Base-by-base conservation (phyloP, 2,888 invertebrate genomes). In the Aleiodes leptofemur region DNA sequence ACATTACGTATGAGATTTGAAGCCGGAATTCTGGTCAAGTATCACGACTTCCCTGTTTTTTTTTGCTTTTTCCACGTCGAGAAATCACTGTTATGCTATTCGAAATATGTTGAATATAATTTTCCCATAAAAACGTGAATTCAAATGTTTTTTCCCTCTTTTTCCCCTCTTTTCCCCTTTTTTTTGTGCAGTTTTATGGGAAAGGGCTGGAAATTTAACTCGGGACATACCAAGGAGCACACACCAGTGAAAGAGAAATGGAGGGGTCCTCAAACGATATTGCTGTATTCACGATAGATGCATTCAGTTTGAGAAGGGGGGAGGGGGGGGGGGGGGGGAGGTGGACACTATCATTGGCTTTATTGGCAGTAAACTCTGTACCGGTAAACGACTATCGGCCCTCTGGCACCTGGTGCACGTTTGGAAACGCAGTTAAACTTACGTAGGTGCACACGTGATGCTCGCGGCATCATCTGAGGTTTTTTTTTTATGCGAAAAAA, bases 351-450 rank as follows among this genome's bases (percentile, higher is more conserved):
- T 84, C 85, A 85, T 85, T 87, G 86, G 84, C 82, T 86, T 86
- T 86, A 86, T 86, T 83, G 86, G 84, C 82, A 83, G 82, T 86
- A 87, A 87, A 86, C 83, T 85, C 84, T 81, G 80, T 82, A 85
- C 82, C 78, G 81, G 79, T 80, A 83, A 84, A 86, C 83, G 83
- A 84, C 83, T 82, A 82, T 82, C 82, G 82, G 76, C 77, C 79
- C 78, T 76, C 79, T 79, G 81, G 83, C 86, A 87, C 86, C 86
- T 86, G 86, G 83, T 84, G 81, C 85, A 82, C 85, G 83, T 84
- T 84, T 85, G 83, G 80, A 82, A 85, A 82, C 81, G 83, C 79
- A 85, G 86, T 86, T 86, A 85, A 83, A 86, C 79, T 76, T 80
- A 81, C 77, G 72, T 80, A 73, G 72, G 73, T 76, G 77, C 72